Conservation (phyloP, 2,888 invertebrate genomes). For the Beris morrisii region DNA sequence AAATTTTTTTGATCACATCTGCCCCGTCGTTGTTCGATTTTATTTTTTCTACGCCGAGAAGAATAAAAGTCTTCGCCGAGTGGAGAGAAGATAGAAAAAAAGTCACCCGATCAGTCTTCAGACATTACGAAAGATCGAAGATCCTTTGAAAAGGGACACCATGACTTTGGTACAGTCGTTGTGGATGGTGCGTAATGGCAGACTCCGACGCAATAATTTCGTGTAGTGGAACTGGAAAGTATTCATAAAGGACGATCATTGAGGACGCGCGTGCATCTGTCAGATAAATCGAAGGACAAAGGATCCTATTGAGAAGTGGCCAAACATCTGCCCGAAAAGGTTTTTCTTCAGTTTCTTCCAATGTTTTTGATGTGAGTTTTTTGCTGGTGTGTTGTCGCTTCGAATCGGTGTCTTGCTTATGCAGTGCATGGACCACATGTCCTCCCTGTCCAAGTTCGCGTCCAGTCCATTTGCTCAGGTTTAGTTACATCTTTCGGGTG, state of each 20-base stretch:
- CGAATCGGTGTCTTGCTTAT: not conserved
- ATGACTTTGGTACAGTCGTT: no score
- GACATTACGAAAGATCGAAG: not conserved
- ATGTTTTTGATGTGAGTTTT: constrained; percentile 1
- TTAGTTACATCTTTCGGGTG: not conserved
- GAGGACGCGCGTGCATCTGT: constrained; percentile 15
- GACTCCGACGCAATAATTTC: constrained; percentile 8
- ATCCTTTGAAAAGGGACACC: no score
- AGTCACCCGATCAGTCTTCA: not conserved
- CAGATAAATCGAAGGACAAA: constrained; percentile 12
- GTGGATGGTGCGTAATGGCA: not conserved
- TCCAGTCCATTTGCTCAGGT: not conserved
- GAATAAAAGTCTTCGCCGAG: not conserved
- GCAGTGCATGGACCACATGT: constrained; percentile 3
- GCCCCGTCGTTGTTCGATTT: no score
- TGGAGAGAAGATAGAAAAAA: not conserved
- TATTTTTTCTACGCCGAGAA: not conserved
- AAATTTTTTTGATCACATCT: no score
- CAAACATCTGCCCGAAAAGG: constrained; percentile 14
- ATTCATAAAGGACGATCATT: constrained; percentile 3
- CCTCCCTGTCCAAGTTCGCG: not conserved
- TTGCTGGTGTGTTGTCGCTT: not conserved
- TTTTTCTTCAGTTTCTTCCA: not conserved
- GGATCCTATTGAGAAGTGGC: constrained; percentile 9
- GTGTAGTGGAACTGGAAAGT: not conserved